Percentiles rank a stretch among this genome's conserved stretches.
phyloP scores from a whole-genome alignment of 2,113 vertebrate genomes.

The Elaphurus davidianus region DNA sequence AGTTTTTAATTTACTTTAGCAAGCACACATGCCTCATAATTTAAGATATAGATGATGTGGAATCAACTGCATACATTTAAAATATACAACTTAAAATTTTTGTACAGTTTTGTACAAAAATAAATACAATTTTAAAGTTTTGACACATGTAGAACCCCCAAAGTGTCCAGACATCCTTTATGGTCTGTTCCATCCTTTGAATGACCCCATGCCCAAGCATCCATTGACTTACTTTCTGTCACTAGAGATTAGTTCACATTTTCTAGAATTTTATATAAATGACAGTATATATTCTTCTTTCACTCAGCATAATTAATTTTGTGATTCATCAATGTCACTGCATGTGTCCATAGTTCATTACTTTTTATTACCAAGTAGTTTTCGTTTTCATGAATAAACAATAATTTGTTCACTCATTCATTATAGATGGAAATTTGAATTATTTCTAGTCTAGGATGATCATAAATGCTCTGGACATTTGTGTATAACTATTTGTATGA shows the following conservation, averaged over 20 bases:
- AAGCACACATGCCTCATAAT: neutral
- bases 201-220: neutral
- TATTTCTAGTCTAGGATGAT: neutral
- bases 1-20: neutral
- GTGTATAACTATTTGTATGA: neutral
- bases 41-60: neutral
- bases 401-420: neutral
- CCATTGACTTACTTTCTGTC: neutral
- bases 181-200: fast-evolving
- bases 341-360: neutral
- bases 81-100: neutral
- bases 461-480: neutral
- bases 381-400: neutral
- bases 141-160: neutral
- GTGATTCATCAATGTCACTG: neutral
- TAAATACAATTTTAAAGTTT: neutral
- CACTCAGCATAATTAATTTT: neutral
- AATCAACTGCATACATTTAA: neutral
- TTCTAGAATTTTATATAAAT: neutral
- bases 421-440: neutral
- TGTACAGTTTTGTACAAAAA: neutral
- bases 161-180: neutral
- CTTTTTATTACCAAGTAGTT: neutral
- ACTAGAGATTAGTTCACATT: neutral
- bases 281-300: neutral